A percentile compares a stretch with the other conserved stretches of the same genome.
Conservation (phyloP, 2,797 vertebrate genomes). For the Hypotaenidia okinawae region DNA sequence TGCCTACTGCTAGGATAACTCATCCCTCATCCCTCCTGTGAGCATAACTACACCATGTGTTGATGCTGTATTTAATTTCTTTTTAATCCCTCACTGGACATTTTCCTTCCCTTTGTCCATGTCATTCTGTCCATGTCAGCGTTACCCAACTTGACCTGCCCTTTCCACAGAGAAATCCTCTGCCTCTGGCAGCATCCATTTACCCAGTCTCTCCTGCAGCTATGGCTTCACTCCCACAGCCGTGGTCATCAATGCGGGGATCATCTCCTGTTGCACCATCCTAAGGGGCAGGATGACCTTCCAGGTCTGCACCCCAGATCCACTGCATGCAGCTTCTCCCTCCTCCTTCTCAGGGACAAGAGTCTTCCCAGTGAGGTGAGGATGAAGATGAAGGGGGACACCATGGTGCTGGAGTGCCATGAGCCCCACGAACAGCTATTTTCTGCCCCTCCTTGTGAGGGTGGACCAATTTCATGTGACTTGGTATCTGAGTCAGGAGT, state of each 20-base stretch:
- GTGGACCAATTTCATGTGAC: rapidly evolving
- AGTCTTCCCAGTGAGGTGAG: not conserved
- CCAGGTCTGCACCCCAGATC: not conserved
- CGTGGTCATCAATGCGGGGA: rapidly evolving
- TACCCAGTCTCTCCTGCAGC: not conserved
- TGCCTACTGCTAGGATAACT: not conserved
- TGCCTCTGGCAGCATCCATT: not conserved
- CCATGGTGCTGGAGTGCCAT: not conserved
- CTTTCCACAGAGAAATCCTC: not conserved
- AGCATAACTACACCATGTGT: not conserved
- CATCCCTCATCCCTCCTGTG: not conserved
- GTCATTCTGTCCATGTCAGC: not conserved
- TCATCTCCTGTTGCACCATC: not conserved
- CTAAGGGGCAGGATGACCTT: not conserved
- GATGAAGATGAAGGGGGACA: not conserved
- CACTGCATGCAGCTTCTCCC: rapidly evolving
- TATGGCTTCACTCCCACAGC: not conserved
- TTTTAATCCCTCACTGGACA: not conserved
- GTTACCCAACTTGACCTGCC: not conserved
- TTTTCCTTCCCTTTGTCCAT: not conserved
- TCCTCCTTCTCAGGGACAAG: not conserved
- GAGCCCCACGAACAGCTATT: not conserved
- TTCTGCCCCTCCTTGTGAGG: not conserved
- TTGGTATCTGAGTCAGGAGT: not conserved
- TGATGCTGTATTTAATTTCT: not conserved